Base-by-base conservation (phyloP, 2,113 vertebrate genomes). In the Macrotus californicus region DNA sequence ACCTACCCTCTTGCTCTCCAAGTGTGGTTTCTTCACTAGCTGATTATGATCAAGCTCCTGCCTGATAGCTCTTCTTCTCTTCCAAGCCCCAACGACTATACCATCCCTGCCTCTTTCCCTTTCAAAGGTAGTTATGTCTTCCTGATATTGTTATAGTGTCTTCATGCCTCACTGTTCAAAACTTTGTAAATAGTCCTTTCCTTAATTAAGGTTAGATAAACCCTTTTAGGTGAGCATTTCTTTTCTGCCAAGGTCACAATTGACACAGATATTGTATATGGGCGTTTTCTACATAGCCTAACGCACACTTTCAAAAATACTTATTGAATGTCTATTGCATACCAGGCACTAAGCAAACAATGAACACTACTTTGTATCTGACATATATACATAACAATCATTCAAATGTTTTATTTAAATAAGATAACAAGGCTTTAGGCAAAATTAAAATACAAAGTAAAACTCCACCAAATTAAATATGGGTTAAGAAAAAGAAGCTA, bases 371-470 rank as follows among this genome's bases (percentile, higher is more conserved):
- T 83, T 39, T 56, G 9, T 48, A 56, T 82, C 64, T 83, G 7
- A 77, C n/a, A 50, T 77, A 89, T 36, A 39, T 24, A 80, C 39
- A 3, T 73, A 69, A 76, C 4, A 31, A 18, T 70, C 70, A 79
- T 93, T 34, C 0, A 88, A 88, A 72, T 61, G 19, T 75, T 94
- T 93, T 72, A 73, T n/a, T 59, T 92, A 93, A 84, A 76, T 41
- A 59, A 61, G 43, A 56, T 39, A 80, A 16, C 31, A 91, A 85
- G 13, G 21, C 6, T 87, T 87, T 82, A 61, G 61, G 22, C 22
- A 93, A 54, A 96, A 83, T 76, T 83, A 69, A 94, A 96, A 89
- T 41, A 91, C 39, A 69, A 91, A 73, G 72, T 75, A 86, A 91
- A 86, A 5, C 5, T 73, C 22, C n/a, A 50, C 2, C 13, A 73